phyloP scores from a whole-genome alignment of 2,113 vertebrate genomes.

The Hyla sarda region DNA sequence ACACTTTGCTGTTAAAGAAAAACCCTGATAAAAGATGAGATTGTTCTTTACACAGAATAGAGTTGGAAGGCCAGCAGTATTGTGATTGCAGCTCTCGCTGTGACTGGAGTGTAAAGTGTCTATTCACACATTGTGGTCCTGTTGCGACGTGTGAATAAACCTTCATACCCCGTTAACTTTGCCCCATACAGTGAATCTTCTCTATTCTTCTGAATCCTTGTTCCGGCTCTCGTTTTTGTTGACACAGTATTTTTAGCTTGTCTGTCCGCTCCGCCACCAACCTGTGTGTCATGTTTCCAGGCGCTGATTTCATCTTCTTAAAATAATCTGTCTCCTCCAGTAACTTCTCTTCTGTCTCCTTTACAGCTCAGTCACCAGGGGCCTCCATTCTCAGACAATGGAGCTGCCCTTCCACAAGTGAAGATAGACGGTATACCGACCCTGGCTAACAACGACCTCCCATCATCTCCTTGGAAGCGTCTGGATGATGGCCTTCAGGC shows the following conservation, averaged over 20 bases:
- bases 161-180: no score
- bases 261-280: not conserved
- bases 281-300: not conserved
- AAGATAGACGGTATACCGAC: not conserved
- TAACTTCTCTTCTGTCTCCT: not conserved
- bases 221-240: not conserved
- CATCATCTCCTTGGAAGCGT: conserved; percentile 8
- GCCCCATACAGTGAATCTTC: not conserved
- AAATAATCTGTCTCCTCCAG: not conserved
- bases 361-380: conserved; percentile 26
- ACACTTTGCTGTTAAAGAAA: no score
- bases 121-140: no score
- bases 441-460: not conserved
- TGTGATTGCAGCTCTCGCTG: no score
- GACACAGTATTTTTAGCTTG: not conserved
- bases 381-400: not conserved
- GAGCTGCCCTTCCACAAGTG: not conserved
- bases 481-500: not conserved
- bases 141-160: no score
- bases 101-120: no score
- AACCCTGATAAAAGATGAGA: no score
- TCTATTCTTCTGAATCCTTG: not conserved
- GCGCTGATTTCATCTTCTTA: not conserved
- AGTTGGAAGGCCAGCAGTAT: no score
- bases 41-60: no score